Percentiles rank a stretch among this genome's conserved stretches.
Conservation (phyloP, 2,888 invertebrate species). For the Meliscaeva auricollis region DNA sequence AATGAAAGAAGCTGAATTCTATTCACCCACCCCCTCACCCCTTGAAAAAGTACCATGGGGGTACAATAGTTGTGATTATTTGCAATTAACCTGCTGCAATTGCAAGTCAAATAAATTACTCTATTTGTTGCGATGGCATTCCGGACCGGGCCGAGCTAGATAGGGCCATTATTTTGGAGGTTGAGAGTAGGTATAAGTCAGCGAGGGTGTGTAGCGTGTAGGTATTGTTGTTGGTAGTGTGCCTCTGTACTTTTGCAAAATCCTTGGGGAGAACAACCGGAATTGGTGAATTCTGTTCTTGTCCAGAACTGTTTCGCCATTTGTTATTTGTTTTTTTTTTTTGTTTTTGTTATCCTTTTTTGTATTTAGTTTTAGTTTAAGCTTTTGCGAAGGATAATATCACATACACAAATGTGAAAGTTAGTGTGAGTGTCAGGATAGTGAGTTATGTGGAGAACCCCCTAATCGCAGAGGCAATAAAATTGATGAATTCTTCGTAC, state of each 20-base stretch:
- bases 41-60: not conserved
- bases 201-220: not conserved
- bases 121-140: constrained; percentile 77
- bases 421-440: not conserved
- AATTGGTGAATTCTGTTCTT: constrained; percentile 72
- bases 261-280: constrained; percentile 68
- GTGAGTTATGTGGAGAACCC: constrained; percentile 44
- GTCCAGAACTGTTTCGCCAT: constrained; percentile 74
- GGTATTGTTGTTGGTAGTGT: not conserved
- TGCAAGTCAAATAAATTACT: constrained; percentile 79
- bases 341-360: constrained; percentile 25
- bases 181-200: not conserved
- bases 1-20: constrained; percentile 2
- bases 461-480: constrained; percentile 65
- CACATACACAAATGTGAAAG: too few species aligned
- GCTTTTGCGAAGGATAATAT: constrained; percentile 1
- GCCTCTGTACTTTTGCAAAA: constrained; percentile 48
- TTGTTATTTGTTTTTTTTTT: constrained; percentile 52
- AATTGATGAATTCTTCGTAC: constrained; percentile 59
- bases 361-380: constrained; percentile 25
- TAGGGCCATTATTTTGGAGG: constrained; percentile 17
- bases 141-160: constrained; percentile 24
- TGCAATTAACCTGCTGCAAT: constrained; percentile 75
- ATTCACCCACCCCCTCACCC: not conserved
- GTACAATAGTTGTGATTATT: constrained; percentile 74